Conservation (phyloP, 2,113 vertebrate species). For the Mastomys coucha region DNA sequence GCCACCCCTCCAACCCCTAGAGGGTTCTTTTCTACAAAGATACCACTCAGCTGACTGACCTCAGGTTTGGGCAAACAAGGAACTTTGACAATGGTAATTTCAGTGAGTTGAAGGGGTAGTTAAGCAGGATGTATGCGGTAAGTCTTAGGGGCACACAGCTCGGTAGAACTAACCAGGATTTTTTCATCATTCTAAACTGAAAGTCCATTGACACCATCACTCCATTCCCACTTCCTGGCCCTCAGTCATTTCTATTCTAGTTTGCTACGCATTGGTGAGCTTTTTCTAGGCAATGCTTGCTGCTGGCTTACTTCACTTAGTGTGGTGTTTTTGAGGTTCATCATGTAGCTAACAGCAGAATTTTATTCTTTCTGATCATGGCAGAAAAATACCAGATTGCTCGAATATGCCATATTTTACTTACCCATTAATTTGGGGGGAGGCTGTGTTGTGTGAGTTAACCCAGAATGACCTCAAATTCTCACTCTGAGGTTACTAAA, state of each 20-base stretch:
- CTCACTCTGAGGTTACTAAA: neutral
- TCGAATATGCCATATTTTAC: neutral
- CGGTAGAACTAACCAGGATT: neutral
- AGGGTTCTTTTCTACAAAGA: neutral
- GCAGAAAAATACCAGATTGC: neutral
- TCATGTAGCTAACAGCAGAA: neutral
- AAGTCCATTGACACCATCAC: neutral
- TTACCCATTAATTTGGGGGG: neutral
- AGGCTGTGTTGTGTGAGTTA: neutral
- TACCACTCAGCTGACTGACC: neutral
- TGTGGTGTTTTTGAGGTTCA: neutral
- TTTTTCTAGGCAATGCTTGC: no score
- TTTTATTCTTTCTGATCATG: neutral
- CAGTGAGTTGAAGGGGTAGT: neutral
- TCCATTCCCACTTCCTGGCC: neutral
- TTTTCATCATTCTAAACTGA: neutral
- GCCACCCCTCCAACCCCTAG: no score
- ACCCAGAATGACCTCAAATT: neutral
- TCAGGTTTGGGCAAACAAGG: neutral
- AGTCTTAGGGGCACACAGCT: neutral
- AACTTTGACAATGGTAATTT: neutral
- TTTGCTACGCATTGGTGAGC: neutral
- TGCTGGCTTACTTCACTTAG: neutral
- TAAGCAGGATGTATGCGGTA: neutral
- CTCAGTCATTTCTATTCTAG: neutral